phyloP scores from a whole-genome alignment of 1,140 invertebrate species.

The Venturia canescens region DNA sequence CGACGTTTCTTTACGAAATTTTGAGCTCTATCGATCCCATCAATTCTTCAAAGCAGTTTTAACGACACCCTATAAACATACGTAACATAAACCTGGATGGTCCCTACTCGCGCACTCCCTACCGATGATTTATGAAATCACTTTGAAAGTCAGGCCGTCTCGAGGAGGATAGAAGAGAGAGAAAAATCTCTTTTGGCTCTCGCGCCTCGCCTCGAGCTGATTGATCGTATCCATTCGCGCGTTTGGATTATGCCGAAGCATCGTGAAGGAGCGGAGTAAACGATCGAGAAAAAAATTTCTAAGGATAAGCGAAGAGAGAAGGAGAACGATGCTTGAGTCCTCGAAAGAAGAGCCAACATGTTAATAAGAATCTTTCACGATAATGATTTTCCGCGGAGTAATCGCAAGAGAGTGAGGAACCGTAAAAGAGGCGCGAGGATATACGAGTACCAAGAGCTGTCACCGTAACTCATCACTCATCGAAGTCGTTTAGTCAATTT shows the following conservation, averaged over 20 bases:
- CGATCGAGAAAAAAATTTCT: not conserved
- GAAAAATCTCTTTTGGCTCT: conserved; percentile 19
- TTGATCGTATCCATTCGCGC: conserved; percentile 53
- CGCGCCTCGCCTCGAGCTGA: conserved; percentile 43
- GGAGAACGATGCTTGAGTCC: not conserved
- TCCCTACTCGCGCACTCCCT: conserved; percentile 25
- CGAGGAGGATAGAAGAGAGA: conserved; percentile 24
- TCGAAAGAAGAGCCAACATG: conserved; percentile 39
- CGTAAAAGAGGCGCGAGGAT: not conserved
- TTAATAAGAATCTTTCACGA: conserved; percentile 54
- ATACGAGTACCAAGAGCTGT: not conserved
- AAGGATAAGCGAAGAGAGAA: not conserved
- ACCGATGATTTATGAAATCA: conserved; percentile 55
- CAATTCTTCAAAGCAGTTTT: too few species aligned
- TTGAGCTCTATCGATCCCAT: too few species aligned
- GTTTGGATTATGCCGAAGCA: conserved; percentile 37
- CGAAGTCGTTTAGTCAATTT: conserved; percentile 41
- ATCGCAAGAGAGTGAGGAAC: conserved; percentile 3
- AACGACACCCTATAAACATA: not conserved
- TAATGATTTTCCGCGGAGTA: conserved; percentile 54
- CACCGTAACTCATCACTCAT: conserved; percentile 36
- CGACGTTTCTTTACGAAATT: too few species aligned
- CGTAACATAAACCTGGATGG: not conserved
- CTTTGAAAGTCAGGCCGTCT: conserved; percentile 42
- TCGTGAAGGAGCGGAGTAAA: conserved; percentile 29